phyloP scores from a whole-genome alignment of 1,140 invertebrate species.

The Globodera rostochiensis region DNA sequence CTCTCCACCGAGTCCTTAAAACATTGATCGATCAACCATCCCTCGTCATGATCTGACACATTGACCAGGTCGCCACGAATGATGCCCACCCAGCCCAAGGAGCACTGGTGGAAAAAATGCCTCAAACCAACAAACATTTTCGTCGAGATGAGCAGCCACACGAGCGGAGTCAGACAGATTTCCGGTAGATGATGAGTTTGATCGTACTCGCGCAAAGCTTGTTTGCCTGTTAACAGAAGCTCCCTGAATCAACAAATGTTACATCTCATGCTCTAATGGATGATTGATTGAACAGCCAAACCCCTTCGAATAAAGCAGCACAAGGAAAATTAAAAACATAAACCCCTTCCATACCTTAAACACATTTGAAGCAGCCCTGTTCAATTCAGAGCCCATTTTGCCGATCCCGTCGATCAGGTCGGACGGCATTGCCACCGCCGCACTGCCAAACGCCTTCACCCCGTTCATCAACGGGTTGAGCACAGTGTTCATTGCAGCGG shows the following conservation, averaged over 20 bases:
- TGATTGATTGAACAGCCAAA: too few species aligned
- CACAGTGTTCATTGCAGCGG: conserved; percentile 44
- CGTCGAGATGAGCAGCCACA: conserved; percentile 51
- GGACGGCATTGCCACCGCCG: conserved; percentile 61
- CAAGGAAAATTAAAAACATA: neutral
- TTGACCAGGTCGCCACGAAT: too few species aligned
- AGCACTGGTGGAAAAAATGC: neutral
- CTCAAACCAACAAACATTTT: conserved; percentile 37
- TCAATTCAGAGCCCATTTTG: conserved; percentile 58
- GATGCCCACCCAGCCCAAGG: neutral
- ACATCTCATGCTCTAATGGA: too few species aligned
- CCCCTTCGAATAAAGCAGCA: too few species aligned
- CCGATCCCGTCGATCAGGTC: conserved; percentile 55
- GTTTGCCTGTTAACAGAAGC: conserved; percentile 17
- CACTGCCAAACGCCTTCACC: conserved; percentile 61
- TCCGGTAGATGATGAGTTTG: conserved; percentile 16
- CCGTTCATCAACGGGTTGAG: conserved; percentile 53
- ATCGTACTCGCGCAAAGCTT: neutral
- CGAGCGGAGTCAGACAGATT: conserved; percentile 48
- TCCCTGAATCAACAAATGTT: conserved; percentile 3
- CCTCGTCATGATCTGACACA: too few species aligned
- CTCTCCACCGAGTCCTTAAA: conserved; percentile 70
- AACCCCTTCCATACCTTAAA: conserved; percentile 32
- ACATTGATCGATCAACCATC: neutral
- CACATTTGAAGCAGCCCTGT: conserved; percentile 57